These are phyloP conservation scores for Eulithis testata DNA, from an alignment of 2,888 invertebrate species.

Conservation along the genomic window DNA sequence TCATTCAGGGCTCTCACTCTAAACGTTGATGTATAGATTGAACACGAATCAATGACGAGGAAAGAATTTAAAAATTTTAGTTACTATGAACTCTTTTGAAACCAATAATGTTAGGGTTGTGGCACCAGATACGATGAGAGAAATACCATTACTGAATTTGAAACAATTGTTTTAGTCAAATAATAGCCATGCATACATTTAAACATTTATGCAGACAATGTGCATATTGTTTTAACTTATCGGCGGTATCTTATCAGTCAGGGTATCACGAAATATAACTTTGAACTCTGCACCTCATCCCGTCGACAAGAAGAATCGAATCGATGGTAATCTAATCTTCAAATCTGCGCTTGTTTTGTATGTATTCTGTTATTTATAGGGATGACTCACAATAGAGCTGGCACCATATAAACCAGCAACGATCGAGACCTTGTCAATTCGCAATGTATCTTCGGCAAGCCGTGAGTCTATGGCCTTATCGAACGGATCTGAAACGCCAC, in stretches of 20 bases:
- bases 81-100: too few species aligned
- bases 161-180: slow-evolving; percentile 14
- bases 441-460: slow-evolving; percentile 59
- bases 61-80: too few species aligned
- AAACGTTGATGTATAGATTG: too few species aligned
- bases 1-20: too few species aligned
- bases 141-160: background rate
- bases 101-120: background rate
- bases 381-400: slow-evolving; percentile 43
- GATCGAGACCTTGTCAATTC: slow-evolving; percentile 65
- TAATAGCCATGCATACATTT: slow-evolving; percentile 11
- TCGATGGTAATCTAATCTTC: slow-evolving; percentile 73
- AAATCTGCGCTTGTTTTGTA: slow-evolving; percentile 72
- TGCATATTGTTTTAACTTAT: slow-evolving; percentile 31
- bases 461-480: slow-evolving; percentile 70
- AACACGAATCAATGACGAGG: too few species aligned
- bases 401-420: slow-evolving; percentile 51
- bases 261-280: slow-evolving; percentile 48
- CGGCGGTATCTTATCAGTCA: slow-evolving; percentile 36
- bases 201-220: slow-evolving; percentile 32
- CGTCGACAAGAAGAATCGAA: slow-evolving; percentile 66
- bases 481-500: slow-evolving; percentile 67
- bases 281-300: slow-evolving; percentile 57
- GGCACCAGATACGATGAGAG: background rate
- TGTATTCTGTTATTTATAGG: slow-evolving; percentile 54